Evolutionary conservation across 2,797 vertebrate genomes (phyloP), one percentile per base, ranked within the genome.

Genomic region (Sebastes oblongus): DNA sequence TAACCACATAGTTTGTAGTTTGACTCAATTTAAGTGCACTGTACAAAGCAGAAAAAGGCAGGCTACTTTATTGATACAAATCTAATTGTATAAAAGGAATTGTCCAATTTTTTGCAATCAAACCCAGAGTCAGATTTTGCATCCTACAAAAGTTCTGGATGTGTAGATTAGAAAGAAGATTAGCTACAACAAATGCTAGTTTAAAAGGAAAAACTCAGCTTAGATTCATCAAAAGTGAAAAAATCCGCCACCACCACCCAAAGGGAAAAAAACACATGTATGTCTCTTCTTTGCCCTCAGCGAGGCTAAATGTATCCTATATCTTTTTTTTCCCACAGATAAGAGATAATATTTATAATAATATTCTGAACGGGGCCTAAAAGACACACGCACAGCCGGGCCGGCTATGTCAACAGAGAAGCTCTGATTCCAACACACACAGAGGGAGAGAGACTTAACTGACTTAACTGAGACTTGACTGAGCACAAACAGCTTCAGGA

Each of bases 351-450:
- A 46, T 8, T 42, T 42, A 42, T 42, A 42, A 3, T 42, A 42
- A 42, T 42, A 42, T 42, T 42, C 39, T 42, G 39, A 42, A 42
- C 5, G 39, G 39, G 39, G 13, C 39, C 39, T 42, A 42, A 42
- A 42, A 42, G 39, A 42, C 39, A 39, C 39, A 42, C 0, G 5
- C 39, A 42, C 39, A 0, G 39, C 39, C 39, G 2, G 39, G 0
- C 13, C 36, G 36, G 13, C 39, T 42, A 14, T 42, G 39, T 42
- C 39, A 42, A 42, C 39, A 42, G 39, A 42, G 39, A 42, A 42
- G 39, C 39, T 42, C 39, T 42, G 39, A 42, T 42, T 42, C 39
- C 39, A 39, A 39, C 36, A 39, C 36, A 42, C 39, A 42, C 39
- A 42, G 39, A 42, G 39, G 39, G 39, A 42, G 39, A 42, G 13